These are phyloP conservation scores for Lasioglossum calceatum DNA, from an alignment of 2,888 invertebrate species.

Conservation along the genomic window DNA sequence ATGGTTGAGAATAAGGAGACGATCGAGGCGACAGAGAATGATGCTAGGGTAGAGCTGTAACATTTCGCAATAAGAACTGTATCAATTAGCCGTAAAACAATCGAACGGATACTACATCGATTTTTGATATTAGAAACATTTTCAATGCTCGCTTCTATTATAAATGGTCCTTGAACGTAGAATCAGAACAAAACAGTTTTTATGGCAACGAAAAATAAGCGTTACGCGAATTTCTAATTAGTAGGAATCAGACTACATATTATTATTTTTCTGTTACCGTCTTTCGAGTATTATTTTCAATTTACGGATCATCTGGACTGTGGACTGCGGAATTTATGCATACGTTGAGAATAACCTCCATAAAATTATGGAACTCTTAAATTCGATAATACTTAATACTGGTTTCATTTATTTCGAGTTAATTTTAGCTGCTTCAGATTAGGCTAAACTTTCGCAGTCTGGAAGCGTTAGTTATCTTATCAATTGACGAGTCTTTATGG, in stretches of 20 bases:
- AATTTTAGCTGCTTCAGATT: not conserved
- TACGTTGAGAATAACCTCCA: not conserved
- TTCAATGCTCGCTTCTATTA: constrained; percentile 27
- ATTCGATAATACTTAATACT: not conserved
- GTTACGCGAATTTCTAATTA: constrained; percentile 18
- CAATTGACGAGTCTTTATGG: not conserved
- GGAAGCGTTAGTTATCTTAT: constrained; percentile 2
- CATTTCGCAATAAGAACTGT: constrained; percentile 36
- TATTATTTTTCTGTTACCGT: constrained; percentile 30
- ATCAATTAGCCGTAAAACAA: constrained; percentile 37
- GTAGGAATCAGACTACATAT: not conserved
- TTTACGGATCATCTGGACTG: not conserved
- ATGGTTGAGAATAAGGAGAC: constrained; percentile 22
- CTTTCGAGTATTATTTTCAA: not conserved
- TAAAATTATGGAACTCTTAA: not conserved
- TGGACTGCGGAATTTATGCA: not conserved
- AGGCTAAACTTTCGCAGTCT: not conserved
- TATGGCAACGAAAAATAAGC: constrained; percentile 12
- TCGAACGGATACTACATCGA: constrained; percentile 30
- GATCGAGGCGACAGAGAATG: constrained; percentile 17
- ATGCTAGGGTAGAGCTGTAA: constrained; percentile 20
- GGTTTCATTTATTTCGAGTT: not conserved
- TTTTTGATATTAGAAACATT: constrained; percentile 47
- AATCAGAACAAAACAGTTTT: constrained; percentile 24
- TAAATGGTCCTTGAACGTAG: constrained; percentile 29